phyloP scores from a whole-genome alignment of 2,888 invertebrate genomes.

The Psylliodes chrysocephalus region DNA sequence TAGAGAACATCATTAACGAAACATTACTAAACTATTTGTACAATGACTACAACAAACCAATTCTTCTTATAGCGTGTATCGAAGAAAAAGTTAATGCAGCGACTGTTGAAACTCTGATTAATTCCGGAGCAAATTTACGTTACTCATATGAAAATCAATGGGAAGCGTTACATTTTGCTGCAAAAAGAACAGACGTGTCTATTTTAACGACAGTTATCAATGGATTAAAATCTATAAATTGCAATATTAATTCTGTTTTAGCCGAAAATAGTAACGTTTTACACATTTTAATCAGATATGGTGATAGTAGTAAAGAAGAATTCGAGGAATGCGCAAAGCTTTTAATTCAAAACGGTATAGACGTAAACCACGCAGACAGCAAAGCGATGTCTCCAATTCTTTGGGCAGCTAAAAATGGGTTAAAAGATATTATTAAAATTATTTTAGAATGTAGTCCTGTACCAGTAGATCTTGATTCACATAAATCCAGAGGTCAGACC shows the following conservation, averaged over 20 bases:
- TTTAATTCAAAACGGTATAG: constrained; percentile 51
- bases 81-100: constrained; percentile 68
- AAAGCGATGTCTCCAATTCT: constrained; percentile 63
- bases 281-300: constrained; percentile 54
- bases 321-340: constrained; percentile 50
- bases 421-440: constrained; percentile 66
- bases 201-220: constrained; percentile 66
- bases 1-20: constrained; percentile 67
- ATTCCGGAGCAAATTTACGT: constrained; percentile 72
- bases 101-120: constrained; percentile 70
- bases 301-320: constrained; percentile 61
- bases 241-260: constrained; percentile 47
- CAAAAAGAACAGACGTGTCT: constrained; percentile 65
- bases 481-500: constrained; percentile 66
- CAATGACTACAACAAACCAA: constrained; percentile 67
- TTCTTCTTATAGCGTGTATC: constrained; percentile 64
- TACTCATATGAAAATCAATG: constrained; percentile 66
- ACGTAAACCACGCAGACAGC: constrained; percentile 51
- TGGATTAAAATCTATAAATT: constrained; percentile 50
- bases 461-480: constrained; percentile 69
- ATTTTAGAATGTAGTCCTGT: constrained; percentile 67
- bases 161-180: constrained; percentile 75
- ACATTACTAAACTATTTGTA: constrained; percentile 69
- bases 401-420: constrained; percentile 70
- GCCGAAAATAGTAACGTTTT: constrained; percentile 57